phyloP scores from a whole-genome alignment of 2,888 invertebrate species.

The Agriotes lineatus region DNA sequence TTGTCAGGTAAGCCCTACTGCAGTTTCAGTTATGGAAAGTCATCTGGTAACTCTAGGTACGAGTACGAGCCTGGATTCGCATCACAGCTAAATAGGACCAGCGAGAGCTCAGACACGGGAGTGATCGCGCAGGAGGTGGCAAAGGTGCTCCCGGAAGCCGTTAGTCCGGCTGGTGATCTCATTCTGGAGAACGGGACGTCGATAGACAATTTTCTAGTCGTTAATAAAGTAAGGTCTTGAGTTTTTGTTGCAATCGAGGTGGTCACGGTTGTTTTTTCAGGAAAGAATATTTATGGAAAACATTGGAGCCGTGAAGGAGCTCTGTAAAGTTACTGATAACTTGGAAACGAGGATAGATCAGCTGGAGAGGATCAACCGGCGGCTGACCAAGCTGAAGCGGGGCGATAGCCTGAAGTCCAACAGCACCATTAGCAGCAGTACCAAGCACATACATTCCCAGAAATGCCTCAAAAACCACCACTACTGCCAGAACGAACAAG shows the following conservation, averaged over 20 bases:
- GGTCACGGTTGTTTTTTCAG: conserved; percentile 66
- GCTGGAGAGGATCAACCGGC: conserved; percentile 86
- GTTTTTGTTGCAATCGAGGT: not conserved
- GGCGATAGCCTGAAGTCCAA: conserved; percentile 82
- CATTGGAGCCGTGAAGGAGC: conserved; percentile 96
- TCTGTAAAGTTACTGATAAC: conserved; percentile 95
- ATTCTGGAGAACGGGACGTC: conserved; percentile 87
- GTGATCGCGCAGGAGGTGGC: conserved; percentile 95
- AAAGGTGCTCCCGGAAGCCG: conserved; percentile 93
- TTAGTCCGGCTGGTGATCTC: conserved; percentile 92
- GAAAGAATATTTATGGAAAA: conserved; percentile 99
- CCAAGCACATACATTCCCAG: conserved; percentile 58
- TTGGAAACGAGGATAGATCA: conserved; percentile 95
- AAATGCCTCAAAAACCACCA: conserved; percentile 62
- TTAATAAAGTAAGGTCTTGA: conserved; percentile 84
- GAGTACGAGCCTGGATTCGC: conserved; percentile 92
- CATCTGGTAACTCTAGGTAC: conserved; percentile 78
- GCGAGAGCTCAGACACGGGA: conserved; percentile 84
- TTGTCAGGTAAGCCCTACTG: conserved; percentile 86
- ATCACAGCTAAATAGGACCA: conserved; percentile 80
- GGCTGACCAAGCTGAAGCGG: conserved; percentile 79
- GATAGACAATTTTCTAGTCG: conserved; percentile 94
- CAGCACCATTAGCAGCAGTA: conserved; percentile 69
- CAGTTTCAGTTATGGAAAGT: too few species aligned
- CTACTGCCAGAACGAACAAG: conserved; percentile 67